These are phyloP conservation scores for Syndactyla subalaris DNA, from an alignment of 2,797 vertebrate genomes.

Conservation along the genomic window DNA sequence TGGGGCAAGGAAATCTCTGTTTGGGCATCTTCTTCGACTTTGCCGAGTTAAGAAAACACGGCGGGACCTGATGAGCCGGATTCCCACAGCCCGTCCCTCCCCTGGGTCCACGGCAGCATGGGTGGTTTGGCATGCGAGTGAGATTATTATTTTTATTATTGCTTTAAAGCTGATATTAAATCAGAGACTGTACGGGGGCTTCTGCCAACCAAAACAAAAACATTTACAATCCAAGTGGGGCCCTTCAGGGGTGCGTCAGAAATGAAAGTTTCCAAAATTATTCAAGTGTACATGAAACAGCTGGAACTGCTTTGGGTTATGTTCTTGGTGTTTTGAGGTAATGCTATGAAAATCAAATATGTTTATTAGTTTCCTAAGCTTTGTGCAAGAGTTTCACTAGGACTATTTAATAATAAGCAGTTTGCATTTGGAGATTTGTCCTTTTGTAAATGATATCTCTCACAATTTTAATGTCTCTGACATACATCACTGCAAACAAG, in stretches of 20 bases:
- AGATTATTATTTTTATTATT: conserved; percentile 50
- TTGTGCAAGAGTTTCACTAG: neutral
- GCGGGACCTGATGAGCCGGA: neutral
- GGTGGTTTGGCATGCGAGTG: conserved; percentile 43
- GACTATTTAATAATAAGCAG: neutral
- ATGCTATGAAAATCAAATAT: conserved; percentile 39
- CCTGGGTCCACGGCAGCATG: conserved; percentile 21
- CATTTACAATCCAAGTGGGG: conserved; percentile 10
- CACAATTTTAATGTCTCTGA: neutral
- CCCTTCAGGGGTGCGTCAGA: conserved; percentile 27
- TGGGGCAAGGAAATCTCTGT: neutral
- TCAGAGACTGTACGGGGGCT: conserved; percentile 16
- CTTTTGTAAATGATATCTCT: neutral
- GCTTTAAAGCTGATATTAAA: conserved; percentile 58
- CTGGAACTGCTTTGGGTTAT: conserved; percentile 60
- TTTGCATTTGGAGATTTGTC: neutral
- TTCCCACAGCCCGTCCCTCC: conserved; percentile 40
- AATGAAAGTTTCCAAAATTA: conserved; percentile 48
- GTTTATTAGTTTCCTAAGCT: conserved; percentile 27
- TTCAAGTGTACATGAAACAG: conserved; percentile 56
- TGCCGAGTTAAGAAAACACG: conserved; percentile 14
- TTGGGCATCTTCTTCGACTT: neutral
- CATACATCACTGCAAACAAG: neutral
- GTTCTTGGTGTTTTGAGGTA: conserved; percentile 44
- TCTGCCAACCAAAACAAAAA: conserved; percentile 64